Evolutionary conservation across 1,140 invertebrate species (phyloP).

Genomic region (Drosophila ananassae): DNA sequence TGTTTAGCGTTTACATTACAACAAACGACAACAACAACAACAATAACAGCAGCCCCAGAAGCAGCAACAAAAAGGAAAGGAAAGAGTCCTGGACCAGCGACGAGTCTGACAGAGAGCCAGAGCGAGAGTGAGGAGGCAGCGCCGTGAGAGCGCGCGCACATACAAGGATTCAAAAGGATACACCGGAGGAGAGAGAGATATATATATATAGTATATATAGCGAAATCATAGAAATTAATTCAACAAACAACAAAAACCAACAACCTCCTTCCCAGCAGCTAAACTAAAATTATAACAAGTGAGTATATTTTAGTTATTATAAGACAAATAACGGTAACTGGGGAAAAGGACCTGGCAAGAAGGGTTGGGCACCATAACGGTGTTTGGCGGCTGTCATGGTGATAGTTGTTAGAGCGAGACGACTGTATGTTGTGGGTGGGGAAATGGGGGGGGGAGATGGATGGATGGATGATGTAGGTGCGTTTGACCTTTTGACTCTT

Average conservation of each 20-base stretch:
- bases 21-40: slow-evolving; percentile 39
- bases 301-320: slow-evolving; percentile 50
- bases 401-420: slow-evolving; percentile 13
- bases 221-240: slow-evolving; percentile 40
- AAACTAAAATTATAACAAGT: slow-evolving; percentile 59
- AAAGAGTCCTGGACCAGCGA: slow-evolving; percentile 36
- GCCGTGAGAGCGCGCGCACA: slow-evolving; percentile 68
- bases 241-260: slow-evolving; percentile 31
- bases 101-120: slow-evolving; percentile 22
- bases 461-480: neutral
- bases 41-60: slow-evolving; percentile 19
- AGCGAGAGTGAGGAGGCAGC: slow-evolving; percentile 39
- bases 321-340: slow-evolving; percentile 21
- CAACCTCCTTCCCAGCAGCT: slow-evolving; percentile 20
- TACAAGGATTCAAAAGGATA: slow-evolving; percentile 32
- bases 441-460: neutral
- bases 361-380: neutral
- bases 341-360: slow-evolving; percentile 6
- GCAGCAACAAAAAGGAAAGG: slow-evolving; percentile 11
- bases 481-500: slow-evolving; percentile 73
- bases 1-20: slow-evolving; percentile 56
- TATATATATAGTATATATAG: neutral
- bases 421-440: slow-evolving; percentile 4
- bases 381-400: slow-evolving; percentile 10
- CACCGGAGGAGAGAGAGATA: slow-evolving; percentile 8